phyloP scores from a whole-genome alignment of 2,888 invertebrate species.

The Ischnus inquisitorius region DNA sequence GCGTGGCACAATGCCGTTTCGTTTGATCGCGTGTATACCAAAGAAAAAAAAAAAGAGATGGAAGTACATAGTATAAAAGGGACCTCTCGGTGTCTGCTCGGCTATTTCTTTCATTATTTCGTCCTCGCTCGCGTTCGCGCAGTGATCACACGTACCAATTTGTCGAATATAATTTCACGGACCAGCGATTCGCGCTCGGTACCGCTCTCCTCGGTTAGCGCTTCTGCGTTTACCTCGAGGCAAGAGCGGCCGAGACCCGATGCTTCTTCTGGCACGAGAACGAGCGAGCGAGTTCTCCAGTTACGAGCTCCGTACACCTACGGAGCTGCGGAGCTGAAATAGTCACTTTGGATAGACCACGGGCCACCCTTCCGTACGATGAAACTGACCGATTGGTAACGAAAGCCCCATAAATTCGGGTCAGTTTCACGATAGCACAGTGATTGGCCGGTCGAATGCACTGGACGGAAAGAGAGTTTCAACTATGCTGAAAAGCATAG shows the following conservation, averaged over 20 bases:
- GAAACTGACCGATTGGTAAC: background rate
- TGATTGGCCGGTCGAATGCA: conserved; percentile 1
- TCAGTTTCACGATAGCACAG: background rate
- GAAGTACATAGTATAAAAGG: conserved; percentile 3
- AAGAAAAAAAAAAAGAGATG: background rate
- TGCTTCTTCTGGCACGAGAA: conserved; percentile 26
- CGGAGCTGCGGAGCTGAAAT: background rate
- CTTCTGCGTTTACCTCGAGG: conserved; percentile 35
- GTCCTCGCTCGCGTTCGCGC: conserved; percentile 25
- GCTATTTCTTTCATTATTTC: conserved; percentile 8
- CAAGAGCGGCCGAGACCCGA: conserved; percentile 14
- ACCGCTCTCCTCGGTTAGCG: conserved; percentile 11
- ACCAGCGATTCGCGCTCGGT: conserved; percentile 47
- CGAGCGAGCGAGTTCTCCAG: conserved; percentile 12
- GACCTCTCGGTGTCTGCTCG: background rate
- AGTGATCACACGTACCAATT: conserved; percentile 56
- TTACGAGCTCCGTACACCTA: conserved; percentile 17
- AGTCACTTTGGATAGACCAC: background rate
- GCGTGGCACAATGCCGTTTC: conserved; percentile 29
- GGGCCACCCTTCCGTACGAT: background rate
- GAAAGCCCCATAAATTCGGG: background rate
- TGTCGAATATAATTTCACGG: conserved; percentile 65
- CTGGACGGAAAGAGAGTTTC: background rate
- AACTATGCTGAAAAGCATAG: background rate
- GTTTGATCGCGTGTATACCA: conserved; percentile 23